Percentiles rank a stretch among this genome's conserved stretches.
Evolutionary conservation across 2,113 vertebrate species (phyloP).

Genomic region (Fregata magnificens): DNA sequence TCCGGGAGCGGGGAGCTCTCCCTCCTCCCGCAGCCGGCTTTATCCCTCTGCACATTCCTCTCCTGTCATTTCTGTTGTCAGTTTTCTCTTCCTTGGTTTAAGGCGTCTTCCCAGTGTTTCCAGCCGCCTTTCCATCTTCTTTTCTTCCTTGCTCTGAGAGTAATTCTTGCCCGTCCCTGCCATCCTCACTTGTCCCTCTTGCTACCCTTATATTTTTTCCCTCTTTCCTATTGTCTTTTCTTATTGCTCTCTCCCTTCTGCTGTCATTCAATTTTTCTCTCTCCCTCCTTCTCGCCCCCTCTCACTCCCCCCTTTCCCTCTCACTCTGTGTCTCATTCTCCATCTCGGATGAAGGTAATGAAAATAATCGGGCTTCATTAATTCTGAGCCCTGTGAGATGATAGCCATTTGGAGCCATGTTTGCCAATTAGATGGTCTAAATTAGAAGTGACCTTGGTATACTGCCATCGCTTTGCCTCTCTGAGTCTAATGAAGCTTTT

Average conservation of each 20-base stretch:
- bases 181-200: neutral
- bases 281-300: constrained; percentile 13
- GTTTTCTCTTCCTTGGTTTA: neutral
- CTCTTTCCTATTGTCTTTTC: constrained; percentile 52
- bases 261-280: constrained; percentile 64
- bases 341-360: constrained; percentile 91
- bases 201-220: neutral
- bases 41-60: neutral
- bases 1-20: neutral
- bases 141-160: neutral
- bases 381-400: constrained; percentile 93
- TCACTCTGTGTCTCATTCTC: constrained; percentile 82
- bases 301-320: constrained; percentile 41
- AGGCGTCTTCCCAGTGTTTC: neutral
- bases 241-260: constrained; percentile 61
- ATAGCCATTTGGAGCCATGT: constrained; percentile 97
- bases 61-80: neutral
- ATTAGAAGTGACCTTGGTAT: constrained; percentile 99
- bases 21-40: neutral
- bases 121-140: neutral
- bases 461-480: constrained; percentile 85
- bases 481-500: constrained; percentile 90
- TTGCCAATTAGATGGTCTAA: constrained; percentile 98
- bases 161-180: neutral
- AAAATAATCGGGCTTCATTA: constrained; percentile 99